These are phyloP conservation scores for Dendropsophus ebraccatus DNA, from an alignment of 2,113 vertebrate genomes.

Conservation along the genomic window DNA sequence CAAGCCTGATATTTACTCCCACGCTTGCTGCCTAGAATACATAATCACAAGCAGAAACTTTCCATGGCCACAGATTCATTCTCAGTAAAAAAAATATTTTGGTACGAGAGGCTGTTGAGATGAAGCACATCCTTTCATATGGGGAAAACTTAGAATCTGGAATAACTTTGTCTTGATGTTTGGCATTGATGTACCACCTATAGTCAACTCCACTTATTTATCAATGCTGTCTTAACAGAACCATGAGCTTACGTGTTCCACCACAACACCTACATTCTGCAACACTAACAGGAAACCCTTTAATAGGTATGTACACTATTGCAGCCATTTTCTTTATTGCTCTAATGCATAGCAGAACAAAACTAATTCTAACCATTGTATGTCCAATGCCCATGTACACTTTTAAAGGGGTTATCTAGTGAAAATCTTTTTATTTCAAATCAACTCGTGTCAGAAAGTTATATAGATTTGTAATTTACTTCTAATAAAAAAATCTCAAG, in stretches of 20 bases:
- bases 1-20: slow-evolving; percentile 52
- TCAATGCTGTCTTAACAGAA: neutral
- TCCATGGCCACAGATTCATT: slow-evolving; percentile 39
- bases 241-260: neutral
- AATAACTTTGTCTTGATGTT: slow-evolving; percentile 2
- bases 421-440: too few species aligned
- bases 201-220: neutral
- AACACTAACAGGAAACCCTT: neutral
- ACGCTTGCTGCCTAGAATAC: slow-evolving; percentile 29
- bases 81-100: slow-evolving; percentile 48
- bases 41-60: slow-evolving; percentile 55
- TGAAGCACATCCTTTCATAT: neutral
- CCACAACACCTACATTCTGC: neutral
- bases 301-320: too few species aligned
- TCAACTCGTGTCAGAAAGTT: too few species aligned
- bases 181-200: neutral
- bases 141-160: neutral
- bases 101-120: neutral
- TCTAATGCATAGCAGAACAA: too few species aligned
- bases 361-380: too few species aligned
- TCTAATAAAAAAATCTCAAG: too few species aligned
- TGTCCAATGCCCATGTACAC: too few species aligned
- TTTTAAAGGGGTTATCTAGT: too few species aligned
- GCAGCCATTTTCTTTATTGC: neutral
- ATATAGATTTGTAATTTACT: too few species aligned